phyloP scores from a whole-genome alignment of 2,888 invertebrate species.

The Dolichomitus sp. region DNA sequence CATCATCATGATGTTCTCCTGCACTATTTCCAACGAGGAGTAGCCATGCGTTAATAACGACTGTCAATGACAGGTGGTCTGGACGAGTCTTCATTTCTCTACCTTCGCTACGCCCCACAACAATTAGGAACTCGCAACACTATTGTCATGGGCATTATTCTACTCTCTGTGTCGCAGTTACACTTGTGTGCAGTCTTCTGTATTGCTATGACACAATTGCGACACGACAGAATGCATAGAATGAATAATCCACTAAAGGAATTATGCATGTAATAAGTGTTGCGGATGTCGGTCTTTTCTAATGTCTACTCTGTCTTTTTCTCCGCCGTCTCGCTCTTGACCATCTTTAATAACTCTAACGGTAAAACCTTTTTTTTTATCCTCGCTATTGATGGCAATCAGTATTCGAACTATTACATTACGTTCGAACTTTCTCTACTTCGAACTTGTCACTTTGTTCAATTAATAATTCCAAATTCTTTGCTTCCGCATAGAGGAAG shows the following conservation, averaged over 20 bases:
- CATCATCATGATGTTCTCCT: conserved; percentile 28
- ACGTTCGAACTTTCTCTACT: no score
- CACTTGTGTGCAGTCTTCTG: neutral
- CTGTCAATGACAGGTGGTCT: conserved; percentile 82
- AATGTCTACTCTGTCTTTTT: neutral
- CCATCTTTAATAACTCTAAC: no score
- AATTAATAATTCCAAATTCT: no score
- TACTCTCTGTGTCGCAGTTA: neutral
- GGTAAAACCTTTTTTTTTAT: no score
- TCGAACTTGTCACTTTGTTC: no score
- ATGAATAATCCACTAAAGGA: conserved; percentile 1
- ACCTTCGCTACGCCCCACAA: conserved; percentile 23
- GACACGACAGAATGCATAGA: conserved; percentile 10
- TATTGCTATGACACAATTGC: conserved; percentile 38
- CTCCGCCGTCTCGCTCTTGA: neutral
- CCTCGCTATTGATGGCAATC: no score
- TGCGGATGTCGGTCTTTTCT: conserved; percentile 22
- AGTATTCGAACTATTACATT: no score
- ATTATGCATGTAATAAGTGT: conserved; percentile 22
- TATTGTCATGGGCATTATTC: conserved; percentile 61
- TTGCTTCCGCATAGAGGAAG: no score
- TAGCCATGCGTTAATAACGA: conserved; percentile 83
- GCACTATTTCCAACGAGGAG: conserved; percentile 65
- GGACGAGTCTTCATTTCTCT: conserved; percentile 58
- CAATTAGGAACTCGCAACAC: conserved; percentile 16